Evolutionary conservation across 2,797 vertebrate genomes (phyloP).

Genomic region (Onychomys leucogaster): DNA sequence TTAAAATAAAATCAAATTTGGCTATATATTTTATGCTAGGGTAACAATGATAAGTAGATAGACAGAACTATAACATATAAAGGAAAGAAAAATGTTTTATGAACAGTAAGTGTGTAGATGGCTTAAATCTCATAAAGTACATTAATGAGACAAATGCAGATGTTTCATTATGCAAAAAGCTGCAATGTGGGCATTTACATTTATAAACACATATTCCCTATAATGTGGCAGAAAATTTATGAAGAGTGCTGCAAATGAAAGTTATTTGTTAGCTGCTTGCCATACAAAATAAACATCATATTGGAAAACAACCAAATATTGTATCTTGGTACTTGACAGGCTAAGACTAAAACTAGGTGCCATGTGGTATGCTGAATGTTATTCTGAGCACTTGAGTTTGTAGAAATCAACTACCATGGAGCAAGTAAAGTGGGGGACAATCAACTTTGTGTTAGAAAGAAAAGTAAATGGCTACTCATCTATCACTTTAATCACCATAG

Average conservation of each 20-base stretch:
- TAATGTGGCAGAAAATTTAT: not conserved
- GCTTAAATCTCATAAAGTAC: not conserved
- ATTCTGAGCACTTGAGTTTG: not conserved
- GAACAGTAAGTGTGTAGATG: not conserved
- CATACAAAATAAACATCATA: not conserved
- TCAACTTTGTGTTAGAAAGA: not conserved
- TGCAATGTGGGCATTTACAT: not conserved
- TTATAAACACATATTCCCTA: not conserved
- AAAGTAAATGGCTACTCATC: not conserved
- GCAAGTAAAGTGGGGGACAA: not conserved
- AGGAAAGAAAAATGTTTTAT: conserved; percentile 8
- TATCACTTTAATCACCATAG: not conserved
- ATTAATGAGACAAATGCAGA: not conserved
- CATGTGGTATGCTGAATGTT: not conserved
- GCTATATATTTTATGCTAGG: not conserved
- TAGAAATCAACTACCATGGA: not conserved
- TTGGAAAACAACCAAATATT: not conserved
- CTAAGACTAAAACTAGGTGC: no score
- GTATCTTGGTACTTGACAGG: no score
- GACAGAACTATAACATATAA: not conserved
- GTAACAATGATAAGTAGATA: not conserved
- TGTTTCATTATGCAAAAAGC: not conserved
- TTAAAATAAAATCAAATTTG: no score
- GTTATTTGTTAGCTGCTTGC: not conserved
- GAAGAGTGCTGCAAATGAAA: not conserved